Evolutionary conservation across 2,888 invertebrate genomes (phyloP).

Genomic region (Microchrysa polita): DNA sequence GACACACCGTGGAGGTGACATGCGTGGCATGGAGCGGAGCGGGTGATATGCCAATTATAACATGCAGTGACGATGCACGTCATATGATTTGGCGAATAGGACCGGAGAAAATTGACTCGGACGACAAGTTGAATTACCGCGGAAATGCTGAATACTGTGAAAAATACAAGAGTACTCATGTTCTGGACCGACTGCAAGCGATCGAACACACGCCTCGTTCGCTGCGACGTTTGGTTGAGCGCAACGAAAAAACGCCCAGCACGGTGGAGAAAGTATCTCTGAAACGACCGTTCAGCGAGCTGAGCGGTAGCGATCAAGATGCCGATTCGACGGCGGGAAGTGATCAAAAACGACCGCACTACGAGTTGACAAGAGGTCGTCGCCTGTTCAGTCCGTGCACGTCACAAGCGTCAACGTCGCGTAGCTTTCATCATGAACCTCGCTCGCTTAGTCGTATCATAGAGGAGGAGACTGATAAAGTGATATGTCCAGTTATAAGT

Average conservation of each 20-base stretch:
- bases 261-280: constrained; percentile 57
- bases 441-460: constrained; percentile 45
- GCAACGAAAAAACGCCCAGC: constrained; percentile 59
- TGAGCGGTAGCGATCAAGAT: constrained; percentile 54
- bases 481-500: constrained; percentile 47
- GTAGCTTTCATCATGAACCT: background rate
- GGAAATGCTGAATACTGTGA: constrained; percentile 66
- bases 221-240: constrained; percentile 64
- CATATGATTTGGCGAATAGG: constrained; percentile 81
- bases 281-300: constrained; percentile 61
- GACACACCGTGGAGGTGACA: constrained; percentile 87
- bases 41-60: constrained; percentile 72
- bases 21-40: constrained; percentile 81
- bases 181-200: constrained; percentile 47
- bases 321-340: constrained; percentile 53
- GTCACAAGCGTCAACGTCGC: constrained; percentile 43
- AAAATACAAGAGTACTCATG: constrained; percentile 53
- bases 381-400: constrained; percentile 66
- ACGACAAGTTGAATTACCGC: constrained; percentile 60
- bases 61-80: constrained; percentile 84
- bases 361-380: constrained; percentile 61
- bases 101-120: constrained; percentile 63
- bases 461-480: constrained; percentile 48
- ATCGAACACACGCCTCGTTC: constrained; percentile 67
- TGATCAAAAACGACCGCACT: constrained; percentile 63